A percentile compares a stretch with the other conserved stretches of the same genome.
Conservation (phyloP, 1,140 invertebrate genomes). For the Streblospio benedicti region DNA sequence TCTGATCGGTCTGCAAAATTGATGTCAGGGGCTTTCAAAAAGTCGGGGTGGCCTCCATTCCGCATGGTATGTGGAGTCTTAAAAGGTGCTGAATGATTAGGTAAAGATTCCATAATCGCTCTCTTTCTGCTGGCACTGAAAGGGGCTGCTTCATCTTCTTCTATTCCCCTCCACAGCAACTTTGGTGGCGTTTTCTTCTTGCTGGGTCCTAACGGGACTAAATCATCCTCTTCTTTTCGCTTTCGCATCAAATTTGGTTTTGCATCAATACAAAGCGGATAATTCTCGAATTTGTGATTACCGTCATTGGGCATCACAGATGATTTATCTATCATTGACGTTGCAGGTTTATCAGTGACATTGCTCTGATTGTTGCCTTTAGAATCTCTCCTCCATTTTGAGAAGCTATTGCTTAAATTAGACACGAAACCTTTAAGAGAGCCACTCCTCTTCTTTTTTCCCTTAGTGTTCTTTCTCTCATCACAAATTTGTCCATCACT, state of each 20-base stretch:
- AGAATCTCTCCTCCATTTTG: constrained; percentile 35
- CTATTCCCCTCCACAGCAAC: too few species aligned
- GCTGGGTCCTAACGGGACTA: constrained; percentile 33
- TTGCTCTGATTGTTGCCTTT: constrained; percentile 25
- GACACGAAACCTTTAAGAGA: constrained; percentile 57
- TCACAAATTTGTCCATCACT: constrained; percentile 29
- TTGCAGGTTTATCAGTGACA: constrained; percentile 15
- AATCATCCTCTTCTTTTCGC: constrained; percentile 27
- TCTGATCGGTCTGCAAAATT: neutral
- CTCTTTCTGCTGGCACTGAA: too few species aligned
- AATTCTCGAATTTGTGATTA: too few species aligned
- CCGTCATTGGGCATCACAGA: too few species aligned
- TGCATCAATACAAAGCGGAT: too few species aligned
- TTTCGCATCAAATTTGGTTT: constrained; percentile 40
- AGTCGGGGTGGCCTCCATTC: too few species aligned
- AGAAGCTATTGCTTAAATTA: constrained; percentile 35
- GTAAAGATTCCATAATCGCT: too few species aligned
- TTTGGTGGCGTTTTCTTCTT: constrained; percentile 35
- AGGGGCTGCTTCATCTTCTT: too few species aligned
- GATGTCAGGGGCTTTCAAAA: neutral
- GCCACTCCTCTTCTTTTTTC: constrained; percentile 63
- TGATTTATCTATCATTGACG: too few species aligned
- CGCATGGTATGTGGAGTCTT: too few species aligned
- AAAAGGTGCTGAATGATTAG: too few species aligned
- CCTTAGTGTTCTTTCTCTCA: constrained; percentile 34